These are phyloP conservation scores for Nesoenas mayeri DNA, from an alignment of 2,113 vertebrate species.

Conservation along the genomic window DNA sequence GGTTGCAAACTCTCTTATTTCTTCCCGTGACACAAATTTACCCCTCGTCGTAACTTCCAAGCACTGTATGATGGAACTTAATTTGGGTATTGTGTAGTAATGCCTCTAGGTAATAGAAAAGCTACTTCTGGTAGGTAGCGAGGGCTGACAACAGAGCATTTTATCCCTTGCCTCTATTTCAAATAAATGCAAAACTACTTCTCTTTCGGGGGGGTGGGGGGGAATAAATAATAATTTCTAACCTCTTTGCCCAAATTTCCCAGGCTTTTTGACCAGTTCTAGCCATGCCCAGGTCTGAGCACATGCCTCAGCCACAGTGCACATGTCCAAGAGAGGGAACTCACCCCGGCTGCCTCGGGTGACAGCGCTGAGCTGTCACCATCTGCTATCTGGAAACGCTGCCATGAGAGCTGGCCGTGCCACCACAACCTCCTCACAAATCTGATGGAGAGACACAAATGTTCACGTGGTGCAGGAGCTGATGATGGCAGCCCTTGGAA, in stretches of 20 bases:
- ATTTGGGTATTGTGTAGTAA: not conserved
- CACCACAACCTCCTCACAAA: slow-evolving; percentile 18
- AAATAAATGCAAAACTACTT: not conserved
- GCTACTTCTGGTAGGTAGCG: not conserved
- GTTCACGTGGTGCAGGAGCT: slow-evolving; percentile 41
- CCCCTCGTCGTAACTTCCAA: not conserved
- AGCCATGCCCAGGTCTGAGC: not conserved
- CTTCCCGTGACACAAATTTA: not conserved
- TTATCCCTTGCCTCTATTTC: not conserved
- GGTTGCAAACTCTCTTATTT: not conserved
- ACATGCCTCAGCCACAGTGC: not conserved
- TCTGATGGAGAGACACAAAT: slow-evolving; percentile 33
- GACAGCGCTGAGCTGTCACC: not conserved
- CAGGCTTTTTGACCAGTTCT: not conserved
- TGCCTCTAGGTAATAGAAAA: not conserved
- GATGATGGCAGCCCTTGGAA: slow-evolving; percentile 58
- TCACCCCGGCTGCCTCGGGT: slow-evolving; percentile 7
- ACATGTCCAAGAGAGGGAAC: slow-evolving; percentile 9
- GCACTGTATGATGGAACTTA: not conserved
- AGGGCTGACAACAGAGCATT: not conserved
- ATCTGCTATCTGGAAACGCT: slow-evolving; percentile 56
- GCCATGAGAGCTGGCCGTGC: slow-evolving; percentile 48
- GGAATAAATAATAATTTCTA: not conserved
- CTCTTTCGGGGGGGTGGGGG: not conserved
- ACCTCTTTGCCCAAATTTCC: not conserved